A percentile compares a stretch with the other conserved stretches of the same genome.
phyloP scores from a whole-genome alignment of 2,888 invertebrate species.

The Gibbula magus region DNA sequence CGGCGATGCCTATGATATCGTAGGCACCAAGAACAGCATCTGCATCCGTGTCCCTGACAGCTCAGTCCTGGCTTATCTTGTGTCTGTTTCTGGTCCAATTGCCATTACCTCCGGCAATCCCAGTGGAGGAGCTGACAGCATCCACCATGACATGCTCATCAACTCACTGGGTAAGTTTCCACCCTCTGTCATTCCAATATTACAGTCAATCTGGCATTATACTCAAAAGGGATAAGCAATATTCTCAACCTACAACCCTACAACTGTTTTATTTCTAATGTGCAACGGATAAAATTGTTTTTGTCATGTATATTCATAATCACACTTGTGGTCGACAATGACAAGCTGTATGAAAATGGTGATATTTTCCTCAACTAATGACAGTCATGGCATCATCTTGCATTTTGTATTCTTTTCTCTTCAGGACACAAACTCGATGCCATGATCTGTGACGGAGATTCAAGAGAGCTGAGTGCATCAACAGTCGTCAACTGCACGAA shows the following conservation, averaged over 20 bases:
- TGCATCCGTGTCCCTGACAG: constrained; percentile 56
- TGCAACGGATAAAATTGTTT: too few relatives aligned
- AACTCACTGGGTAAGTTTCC: constrained; percentile 49
- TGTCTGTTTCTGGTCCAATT: constrained; percentile 48
- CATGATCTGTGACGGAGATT: constrained; percentile 57
- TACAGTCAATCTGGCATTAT: too few relatives aligned
- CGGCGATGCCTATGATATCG: constrained; percentile 39
- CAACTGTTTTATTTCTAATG: too few relatives aligned
- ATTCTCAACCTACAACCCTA: too few relatives aligned
- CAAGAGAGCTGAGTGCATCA: constrained; percentile 52
- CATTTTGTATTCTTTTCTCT: constrained; percentile 35
- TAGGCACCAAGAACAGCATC: constrained; percentile 53
- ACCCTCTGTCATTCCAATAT: too few relatives aligned
- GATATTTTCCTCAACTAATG: too few relatives aligned
- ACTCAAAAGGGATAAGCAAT: too few relatives aligned
- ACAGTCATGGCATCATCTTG: too few relatives aligned
- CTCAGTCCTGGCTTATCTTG: constrained; percentile 13
- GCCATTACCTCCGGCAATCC: constrained; percentile 60
- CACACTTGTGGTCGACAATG: too few relatives aligned
- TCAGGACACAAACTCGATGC: constrained; percentile 56
- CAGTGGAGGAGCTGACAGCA: constrained; percentile 58
- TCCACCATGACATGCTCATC: constrained; percentile 57
- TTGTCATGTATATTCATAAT: too few relatives aligned
- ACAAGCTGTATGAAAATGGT: too few relatives aligned
- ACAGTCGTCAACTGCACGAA: constrained; percentile 60